phyloP scores from a whole-genome alignment of 2,797 vertebrate genomes.

The Cirrhinus mrigala region DNA sequence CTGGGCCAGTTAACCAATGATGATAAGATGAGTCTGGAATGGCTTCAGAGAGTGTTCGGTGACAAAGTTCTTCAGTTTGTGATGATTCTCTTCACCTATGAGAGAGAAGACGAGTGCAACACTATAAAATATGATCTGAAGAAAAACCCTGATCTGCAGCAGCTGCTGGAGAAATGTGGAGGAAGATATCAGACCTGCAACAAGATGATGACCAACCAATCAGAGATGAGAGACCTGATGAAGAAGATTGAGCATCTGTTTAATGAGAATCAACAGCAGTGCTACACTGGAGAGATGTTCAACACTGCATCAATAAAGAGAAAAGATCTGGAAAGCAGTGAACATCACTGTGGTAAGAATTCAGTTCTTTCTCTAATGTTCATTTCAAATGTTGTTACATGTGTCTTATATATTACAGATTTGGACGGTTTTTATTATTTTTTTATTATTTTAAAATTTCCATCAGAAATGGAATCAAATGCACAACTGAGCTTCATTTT shows the following conservation, averaged over 20 bases:
- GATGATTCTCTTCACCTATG: slow-evolving; percentile 54
- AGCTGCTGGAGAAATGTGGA: slow-evolving; percentile 30
- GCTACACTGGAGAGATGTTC: slow-evolving; percentile 20
- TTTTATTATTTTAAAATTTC: no score
- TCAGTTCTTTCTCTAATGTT: not conserved
- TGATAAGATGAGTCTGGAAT: not conserved
- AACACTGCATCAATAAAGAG: not conserved
- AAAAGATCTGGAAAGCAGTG: not conserved
- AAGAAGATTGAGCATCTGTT: slow-evolving; percentile 60
- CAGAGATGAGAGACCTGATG: no score
- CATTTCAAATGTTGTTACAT: not conserved
- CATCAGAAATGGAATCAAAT: not conserved
- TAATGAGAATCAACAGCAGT: slow-evolving; percentile 38
- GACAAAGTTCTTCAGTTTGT: slow-evolving; percentile 29
- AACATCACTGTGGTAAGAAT: not conserved
- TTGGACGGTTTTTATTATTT: not conserved
- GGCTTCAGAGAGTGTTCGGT: slow-evolving; percentile 59
- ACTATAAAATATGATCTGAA: slow-evolving; percentile 22
- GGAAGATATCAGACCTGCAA: slow-evolving; percentile 60
- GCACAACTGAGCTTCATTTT: not conserved
- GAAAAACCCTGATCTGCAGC: slow-evolving; percentile 42
- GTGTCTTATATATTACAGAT: not conserved
- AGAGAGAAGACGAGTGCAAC: slow-evolving; percentile 46
- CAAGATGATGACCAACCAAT: slow-evolving; percentile 38
- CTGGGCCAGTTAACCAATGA: not conserved